Percentiles rank a stretch among this genome's conserved stretches.
Evolutionary conservation across 2,888 invertebrate species (phyloP).

Genomic region (Cyclophora punctaria): DNA sequence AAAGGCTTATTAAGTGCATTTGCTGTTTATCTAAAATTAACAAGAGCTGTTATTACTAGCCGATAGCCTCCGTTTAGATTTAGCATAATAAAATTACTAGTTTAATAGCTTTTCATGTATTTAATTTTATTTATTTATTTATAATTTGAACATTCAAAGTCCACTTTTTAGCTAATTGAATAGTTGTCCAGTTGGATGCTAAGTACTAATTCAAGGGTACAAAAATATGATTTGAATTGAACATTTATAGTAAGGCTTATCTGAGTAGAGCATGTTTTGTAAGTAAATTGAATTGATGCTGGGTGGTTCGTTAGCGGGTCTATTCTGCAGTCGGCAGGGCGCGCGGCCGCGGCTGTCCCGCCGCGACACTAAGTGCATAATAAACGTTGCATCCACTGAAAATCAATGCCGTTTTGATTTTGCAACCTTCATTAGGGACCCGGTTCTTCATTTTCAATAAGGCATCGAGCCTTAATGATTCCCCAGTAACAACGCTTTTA

Average conservation of each 20-base stretch:
- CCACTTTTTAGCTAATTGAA: too few relatives aligned
- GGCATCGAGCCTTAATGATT: slow-evolving; percentile 63
- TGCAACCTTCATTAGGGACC: slow-evolving; percentile 70
- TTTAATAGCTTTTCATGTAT: too few relatives aligned
- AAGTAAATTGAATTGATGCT: slow-evolving; percentile 44
- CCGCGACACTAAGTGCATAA: slow-evolving; percentile 52
- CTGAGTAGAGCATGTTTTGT: slow-evolving; percentile 8
- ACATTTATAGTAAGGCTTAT: neutral
- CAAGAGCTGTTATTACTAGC: too few relatives aligned
- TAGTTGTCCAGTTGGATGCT: too few relatives aligned
- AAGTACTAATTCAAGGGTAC: too few relatives aligned
- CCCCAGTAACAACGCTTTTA: slow-evolving; percentile 62
- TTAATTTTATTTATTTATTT: too few relatives aligned
- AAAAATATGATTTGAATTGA: too few relatives aligned
- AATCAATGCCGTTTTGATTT: slow-evolving; percentile 70
- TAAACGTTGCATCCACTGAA: slow-evolving; percentile 57
- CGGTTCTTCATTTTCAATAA: slow-evolving; percentile 70
- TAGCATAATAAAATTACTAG: too few relatives aligned
- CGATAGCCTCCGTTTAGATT: too few relatives aligned
- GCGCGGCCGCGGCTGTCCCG: slow-evolving; percentile 32
- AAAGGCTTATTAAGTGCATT: too few relatives aligned
- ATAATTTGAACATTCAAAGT: too few relatives aligned
- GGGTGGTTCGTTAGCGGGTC: slow-evolving; percentile 40
- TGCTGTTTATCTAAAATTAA: too few relatives aligned
- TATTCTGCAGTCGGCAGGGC: slow-evolving; percentile 14